Base-by-base conservation (phyloP, 2,797 vertebrate genomes). In the Champsocephalus gunnari region DNA sequence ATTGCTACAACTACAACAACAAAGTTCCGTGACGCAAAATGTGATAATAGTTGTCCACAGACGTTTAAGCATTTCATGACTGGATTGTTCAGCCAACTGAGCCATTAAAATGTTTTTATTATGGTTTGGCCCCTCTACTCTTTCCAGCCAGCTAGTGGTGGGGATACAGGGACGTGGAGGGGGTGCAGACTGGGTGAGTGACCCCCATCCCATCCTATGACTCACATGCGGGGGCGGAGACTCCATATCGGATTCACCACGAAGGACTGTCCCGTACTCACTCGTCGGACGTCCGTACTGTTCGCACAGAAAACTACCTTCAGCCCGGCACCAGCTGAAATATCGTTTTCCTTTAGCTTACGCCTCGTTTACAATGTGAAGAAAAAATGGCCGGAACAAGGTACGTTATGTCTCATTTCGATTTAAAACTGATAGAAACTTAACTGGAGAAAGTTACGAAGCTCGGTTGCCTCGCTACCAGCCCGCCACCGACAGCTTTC, bases 341-440 rank as follows among this genome's bases (percentile, higher is more conserved):
- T 17, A 19, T 0, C 12, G 12, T 60, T 76, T 83, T 32, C 6
- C 17, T 8, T 2, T 43, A 13, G 17, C 63, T 58, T 49, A 58
- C 77, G 63, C 9, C 17, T 71, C 24, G 68, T 82, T 88, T 87
- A 94, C 85, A 79, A 95, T 95, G 95, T 95, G 89, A 95, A 88
- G 78, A 87, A 90, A 84, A 90, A 84, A 95, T 95, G 95, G 78
- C 94, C 71, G 93, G 75, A 41, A 91, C 89, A 73, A 95, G 93
- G 95, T 95, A 84, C 85, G 92, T 34, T 0, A 1, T 53, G 43
- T 28, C 5, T 48, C 2, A 1, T 6, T 44, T 38, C 14, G 4
- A 41, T 17, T 65, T 43, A 0, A 16, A 14, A 24, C 14, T n/a
- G 12, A 55, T 38, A 16, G 12, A 4, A 62, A 77, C 4, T 73